Percentiles rank a stretch among this genome's conserved stretches.
These are phyloP conservation scores for Centropus bengalensis DNA, from an alignment of 2,113 vertebrate genomes.

Conservation along the genomic window DNA sequence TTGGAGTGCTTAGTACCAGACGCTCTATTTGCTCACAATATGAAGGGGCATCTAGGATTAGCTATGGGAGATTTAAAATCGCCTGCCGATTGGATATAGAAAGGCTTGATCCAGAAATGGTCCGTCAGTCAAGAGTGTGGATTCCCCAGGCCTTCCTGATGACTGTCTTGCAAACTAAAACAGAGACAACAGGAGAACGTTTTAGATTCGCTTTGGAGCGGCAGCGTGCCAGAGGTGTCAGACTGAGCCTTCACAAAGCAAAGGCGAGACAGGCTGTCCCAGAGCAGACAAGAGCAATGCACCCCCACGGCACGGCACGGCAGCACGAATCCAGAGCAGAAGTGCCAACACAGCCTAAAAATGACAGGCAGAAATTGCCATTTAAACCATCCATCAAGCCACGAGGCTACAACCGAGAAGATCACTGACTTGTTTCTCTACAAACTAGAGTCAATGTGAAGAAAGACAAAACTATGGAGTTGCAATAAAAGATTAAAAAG, in stretches of 20 bases:
- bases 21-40: constrained; percentile 83
- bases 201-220: constrained; percentile 29
- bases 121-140: constrained; percentile 76
- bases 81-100: constrained; percentile 78
- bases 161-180: constrained; percentile 80
- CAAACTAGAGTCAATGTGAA: neutral
- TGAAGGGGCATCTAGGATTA: constrained; percentile 84
- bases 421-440: neutral
- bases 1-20: constrained; percentile 77
- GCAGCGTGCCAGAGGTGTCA: neutral
- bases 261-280: neutral
- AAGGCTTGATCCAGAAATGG: constrained; percentile 80
- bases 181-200: constrained; percentile 55
- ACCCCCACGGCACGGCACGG: fast-evolving
- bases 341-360: neutral
- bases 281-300: neutral
- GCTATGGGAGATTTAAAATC: constrained; percentile 78
- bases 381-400: neutral
- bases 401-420: neutral
- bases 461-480: neutral
- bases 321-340: neutral
- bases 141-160: constrained; percentile 81
- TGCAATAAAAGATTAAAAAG: neutral
- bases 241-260: neutral
- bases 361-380: neutral